Evolutionary conservation across 2,888 invertebrate species (phyloP).

Genomic region (Meiosimyza decipiens): DNA sequence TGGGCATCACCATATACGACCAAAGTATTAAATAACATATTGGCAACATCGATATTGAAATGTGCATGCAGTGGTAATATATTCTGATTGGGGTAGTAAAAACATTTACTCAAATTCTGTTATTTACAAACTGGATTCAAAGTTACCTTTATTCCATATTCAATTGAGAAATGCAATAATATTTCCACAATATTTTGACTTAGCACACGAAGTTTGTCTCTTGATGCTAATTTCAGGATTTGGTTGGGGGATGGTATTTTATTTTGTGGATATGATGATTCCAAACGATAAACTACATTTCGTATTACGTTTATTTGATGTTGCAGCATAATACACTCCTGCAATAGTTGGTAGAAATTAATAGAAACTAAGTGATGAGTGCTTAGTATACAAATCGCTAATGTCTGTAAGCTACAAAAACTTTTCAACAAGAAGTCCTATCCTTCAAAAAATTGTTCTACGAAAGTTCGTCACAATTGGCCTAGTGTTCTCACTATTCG

Average conservation of each 20-base stretch:
- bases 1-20: conserved; percentile 83
- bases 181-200: conserved; percentile 86
- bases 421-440: too few species aligned
- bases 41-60: conserved; percentile 69
- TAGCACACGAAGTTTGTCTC: conserved; percentile 85
- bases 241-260: conserved; percentile 62
- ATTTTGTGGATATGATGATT: conserved; percentile 68
- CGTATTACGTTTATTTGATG: conserved; percentile 88
- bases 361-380: not conserved
- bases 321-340: conserved; percentile 90
- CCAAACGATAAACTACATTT: conserved; percentile 79
- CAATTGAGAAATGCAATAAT: conserved; percentile 77
- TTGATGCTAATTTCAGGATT: conserved; percentile 74
- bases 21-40: conserved; percentile 77
- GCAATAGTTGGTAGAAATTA: conserved; percentile 45
- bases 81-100: conserved; percentile 55
- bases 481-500: too few species aligned
- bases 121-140: not conserved
- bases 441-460: too few species aligned
- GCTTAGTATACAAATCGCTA: too few species aligned
- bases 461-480: too few species aligned
- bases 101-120: not conserved
- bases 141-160: conserved; percentile 68
- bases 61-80: conserved; percentile 63
- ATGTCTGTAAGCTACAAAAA: too few species aligned